Evolutionary conservation across 2,797 vertebrate genomes (phyloP), one percentile per base, ranked within the genome.

Genomic region (Gephyroberyx darwinii): DNA sequence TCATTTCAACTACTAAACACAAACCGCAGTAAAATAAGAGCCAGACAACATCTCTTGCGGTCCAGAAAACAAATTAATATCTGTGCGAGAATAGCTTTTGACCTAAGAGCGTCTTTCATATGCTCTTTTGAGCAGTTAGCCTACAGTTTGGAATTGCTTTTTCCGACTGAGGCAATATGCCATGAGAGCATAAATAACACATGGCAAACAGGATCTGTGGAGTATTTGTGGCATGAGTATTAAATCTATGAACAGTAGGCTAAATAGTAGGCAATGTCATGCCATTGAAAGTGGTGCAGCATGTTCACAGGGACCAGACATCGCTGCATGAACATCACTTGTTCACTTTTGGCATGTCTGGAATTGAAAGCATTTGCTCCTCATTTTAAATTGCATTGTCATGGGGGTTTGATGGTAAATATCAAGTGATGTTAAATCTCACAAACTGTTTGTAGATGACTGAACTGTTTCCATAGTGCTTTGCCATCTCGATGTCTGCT

Each of bases 41-140:
- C 77, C 82, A 90, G 85, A 85, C 88, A 66, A 68, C 78, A 82
- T 84, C 74, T 78, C 65, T 82, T 89, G 71, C 72, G 65, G 80
- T 87, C 54, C 78, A 88, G 62, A 85, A 86, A 88, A 86, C 76
- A 65, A 81, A 89, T 74, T 75, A 62, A 90, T 77, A 87, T 86
- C 71, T 81, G 58, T 56, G 71, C 81, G 81, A 86, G 75, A 91
- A 91, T 87, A 88, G 77, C 69, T 84, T 82, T 86, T 91, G 88
- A 91, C 63, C 64, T 82, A 84, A 89, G 76, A 83, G 41, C 19
- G 16, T 75, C 79, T 81, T 74, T 78, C 70, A 76, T 70, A 63
- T 77, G 63, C 52, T 75, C 75, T 83, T 75, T 57, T 54, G 30
- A 57, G 48, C 63, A 43, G 70, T 39, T 20, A 22, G 50, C 57